These are phyloP conservation scores for Saxidomus purpurata DNA, from an alignment of 1,140 invertebrate genomes.

Conservation along the genomic window DNA sequence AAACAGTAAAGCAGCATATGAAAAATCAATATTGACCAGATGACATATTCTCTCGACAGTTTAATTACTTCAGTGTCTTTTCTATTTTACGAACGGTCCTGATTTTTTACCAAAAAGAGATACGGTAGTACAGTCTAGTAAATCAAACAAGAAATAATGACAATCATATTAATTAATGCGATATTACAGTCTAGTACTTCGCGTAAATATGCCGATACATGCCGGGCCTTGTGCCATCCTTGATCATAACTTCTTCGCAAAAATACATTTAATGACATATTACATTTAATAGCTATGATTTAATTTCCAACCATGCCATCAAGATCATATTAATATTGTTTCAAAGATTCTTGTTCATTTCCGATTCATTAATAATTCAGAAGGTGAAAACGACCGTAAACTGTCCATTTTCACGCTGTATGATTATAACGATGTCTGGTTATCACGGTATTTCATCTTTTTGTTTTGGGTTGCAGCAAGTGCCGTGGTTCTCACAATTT, in stretches of 20 bases:
- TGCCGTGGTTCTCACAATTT: not conserved
- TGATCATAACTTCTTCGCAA: conserved; percentile 16
- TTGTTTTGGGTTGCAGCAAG: not conserved
- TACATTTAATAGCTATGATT: conserved; percentile 60
- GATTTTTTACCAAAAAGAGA: too few relatives aligned
- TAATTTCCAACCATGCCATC: conserved; percentile 59
- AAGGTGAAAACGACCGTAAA: conserved; percentile 26
- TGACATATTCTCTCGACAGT: too few relatives aligned
- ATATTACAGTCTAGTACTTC: too few relatives aligned
- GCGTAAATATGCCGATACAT: too few relatives aligned
- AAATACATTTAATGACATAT: conserved; percentile 47
- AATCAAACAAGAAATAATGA: too few relatives aligned
- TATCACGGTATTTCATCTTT: not conserved
- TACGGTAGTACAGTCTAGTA: too few relatives aligned
- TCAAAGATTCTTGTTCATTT: conserved; percentile 44
- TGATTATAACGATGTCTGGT: conserved; percentile 1
- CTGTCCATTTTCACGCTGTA: conserved; percentile 44
- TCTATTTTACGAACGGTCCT: too few relatives aligned
- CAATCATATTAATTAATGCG: too few relatives aligned
- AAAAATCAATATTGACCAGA: too few relatives aligned
- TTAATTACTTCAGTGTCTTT: too few relatives aligned
- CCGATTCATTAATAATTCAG: conserved; percentile 62
- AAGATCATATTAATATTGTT: conserved; percentile 58
- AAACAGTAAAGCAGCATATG: too few relatives aligned
- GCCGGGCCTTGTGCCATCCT: not conserved